Base-by-base conservation (phyloP, 2,113 vertebrate species). In the Rhea pennata region DNA sequence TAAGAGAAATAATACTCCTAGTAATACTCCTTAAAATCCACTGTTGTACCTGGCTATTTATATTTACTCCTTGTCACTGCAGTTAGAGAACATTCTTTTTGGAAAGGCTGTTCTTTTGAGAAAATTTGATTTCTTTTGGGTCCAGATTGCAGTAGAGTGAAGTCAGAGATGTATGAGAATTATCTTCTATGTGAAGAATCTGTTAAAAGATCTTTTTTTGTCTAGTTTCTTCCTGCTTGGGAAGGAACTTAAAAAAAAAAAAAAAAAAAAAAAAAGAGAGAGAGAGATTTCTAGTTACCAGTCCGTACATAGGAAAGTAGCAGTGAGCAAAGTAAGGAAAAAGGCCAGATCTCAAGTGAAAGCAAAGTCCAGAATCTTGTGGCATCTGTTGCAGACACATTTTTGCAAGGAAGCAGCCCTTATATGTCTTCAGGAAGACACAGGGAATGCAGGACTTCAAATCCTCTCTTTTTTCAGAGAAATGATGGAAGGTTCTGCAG, bases 371-470 rank as follows among this genome's bases (percentile, higher is more conserved):
- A 61, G 46, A 31, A 13, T 64, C 31, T 66, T 39, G 15, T 51
- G 65, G 31, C 27, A 50, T 71, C 48, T 66, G 88, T 15, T 67
- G 69, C 24, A 78, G 72, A 46, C 75, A 19, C 27, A 6, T 66
- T 74, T 85, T 15, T 8, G 51, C 31, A 65, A 26, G 26, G 44
- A 46, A 88, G 2, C 24, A 81, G 46, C 16, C 42, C 9, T 22
- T 2, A 0, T n/a, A 0, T 40, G 39, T 73, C 36, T 20, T 94
- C 50, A 72, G 77, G 24, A 53, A 20, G 64, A 24, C 2, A 0
- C 1, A 33, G 8, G 33, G 22, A 51, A 27, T 27, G 16, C 20
- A 77, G 78, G 59, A 21, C 19, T 22, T 84, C 67, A 24, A 22
- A 50, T 16, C 15, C 0, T 76, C 39, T 56, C 0, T 0, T 17